Evolutionary conservation across 2,888 invertebrate genomes (phyloP).

Genomic region (Leptopterna dolabrata): DNA sequence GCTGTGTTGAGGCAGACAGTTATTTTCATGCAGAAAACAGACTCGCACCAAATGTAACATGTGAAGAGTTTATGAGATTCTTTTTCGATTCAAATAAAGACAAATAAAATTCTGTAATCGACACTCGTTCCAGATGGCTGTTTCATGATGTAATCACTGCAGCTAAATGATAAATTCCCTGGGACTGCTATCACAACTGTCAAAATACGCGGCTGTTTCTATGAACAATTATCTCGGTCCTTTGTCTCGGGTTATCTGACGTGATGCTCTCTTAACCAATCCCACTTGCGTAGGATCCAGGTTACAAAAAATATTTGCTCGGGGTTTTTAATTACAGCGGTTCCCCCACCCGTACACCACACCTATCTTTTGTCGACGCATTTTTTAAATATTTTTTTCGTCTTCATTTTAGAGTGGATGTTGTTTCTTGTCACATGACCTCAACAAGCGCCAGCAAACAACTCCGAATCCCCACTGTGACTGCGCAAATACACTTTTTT

Average conservation of each 20-base stretch:
- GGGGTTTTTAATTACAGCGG: neutral
- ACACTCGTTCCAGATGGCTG: neutral
- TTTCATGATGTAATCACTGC: neutral
- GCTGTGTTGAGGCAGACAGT: too few relatives aligned
- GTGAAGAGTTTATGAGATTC: too few relatives aligned
- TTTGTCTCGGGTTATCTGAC: neutral
- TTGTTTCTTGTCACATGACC: neutral
- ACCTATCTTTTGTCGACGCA: neutral
- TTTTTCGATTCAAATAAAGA: too few relatives aligned
- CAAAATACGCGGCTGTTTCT: neutral
- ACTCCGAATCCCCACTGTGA: neutral
- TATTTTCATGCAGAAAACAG: too few relatives aligned
- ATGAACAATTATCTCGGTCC: neutral
- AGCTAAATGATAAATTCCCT: neutral
- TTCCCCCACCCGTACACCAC: neutral
- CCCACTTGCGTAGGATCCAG: neutral
- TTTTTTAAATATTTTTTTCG: neutral
- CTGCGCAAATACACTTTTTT: neutral
- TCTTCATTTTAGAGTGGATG: neutral
- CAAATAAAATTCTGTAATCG: neutral
- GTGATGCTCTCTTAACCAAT: conserved; percentile 8
- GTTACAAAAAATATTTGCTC: neutral
- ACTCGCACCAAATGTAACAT: too few relatives aligned
- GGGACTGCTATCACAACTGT: neutral
- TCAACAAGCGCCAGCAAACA: neutral